phyloP scores from a whole-genome alignment of 2,888 invertebrate genomes.

The Amphipoea oculea region DNA sequence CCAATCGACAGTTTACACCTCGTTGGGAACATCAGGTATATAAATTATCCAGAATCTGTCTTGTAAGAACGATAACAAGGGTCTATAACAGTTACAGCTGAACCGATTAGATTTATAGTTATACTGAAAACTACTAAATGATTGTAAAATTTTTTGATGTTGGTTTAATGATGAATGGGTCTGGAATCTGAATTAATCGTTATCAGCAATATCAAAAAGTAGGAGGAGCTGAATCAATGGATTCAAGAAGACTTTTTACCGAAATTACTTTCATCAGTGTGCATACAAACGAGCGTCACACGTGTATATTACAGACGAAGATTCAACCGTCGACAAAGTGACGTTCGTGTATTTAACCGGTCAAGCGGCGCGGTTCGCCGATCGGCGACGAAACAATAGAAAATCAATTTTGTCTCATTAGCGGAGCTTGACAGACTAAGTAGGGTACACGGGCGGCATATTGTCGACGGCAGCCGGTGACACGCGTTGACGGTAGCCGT shows the following conservation, averaged over 20 bases:
- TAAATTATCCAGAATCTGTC: constrained; percentile 45
- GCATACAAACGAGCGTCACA: no score
- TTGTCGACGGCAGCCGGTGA: no score
- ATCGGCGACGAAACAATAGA: no score
- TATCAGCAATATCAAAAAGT: background rate
- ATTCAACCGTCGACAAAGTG: no score
- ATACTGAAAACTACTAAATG: background rate
- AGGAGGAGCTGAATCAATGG: background rate
- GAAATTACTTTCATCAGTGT: background rate
- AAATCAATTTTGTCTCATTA: no score
- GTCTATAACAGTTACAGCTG: constrained; percentile 11
- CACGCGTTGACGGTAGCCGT: no score
- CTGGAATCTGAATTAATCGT: constrained; percentile 4
- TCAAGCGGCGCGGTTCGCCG: no score
- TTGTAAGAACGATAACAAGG: constrained; percentile 43
- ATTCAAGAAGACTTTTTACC: background rate
- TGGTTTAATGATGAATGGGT: constrained; percentile 14
- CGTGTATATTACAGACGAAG: no score
- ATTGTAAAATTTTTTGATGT: background rate
- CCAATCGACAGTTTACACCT: constrained; percentile 24
- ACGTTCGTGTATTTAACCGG: no score
- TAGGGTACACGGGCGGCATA: no score
- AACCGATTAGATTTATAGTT: constrained; percentile 38
- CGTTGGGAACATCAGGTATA: constrained; percentile 26
- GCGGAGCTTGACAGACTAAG: no score